Conservation (phyloP, 2,888 invertebrate genomes). For the Trypoxylon attenuatum region DNA sequence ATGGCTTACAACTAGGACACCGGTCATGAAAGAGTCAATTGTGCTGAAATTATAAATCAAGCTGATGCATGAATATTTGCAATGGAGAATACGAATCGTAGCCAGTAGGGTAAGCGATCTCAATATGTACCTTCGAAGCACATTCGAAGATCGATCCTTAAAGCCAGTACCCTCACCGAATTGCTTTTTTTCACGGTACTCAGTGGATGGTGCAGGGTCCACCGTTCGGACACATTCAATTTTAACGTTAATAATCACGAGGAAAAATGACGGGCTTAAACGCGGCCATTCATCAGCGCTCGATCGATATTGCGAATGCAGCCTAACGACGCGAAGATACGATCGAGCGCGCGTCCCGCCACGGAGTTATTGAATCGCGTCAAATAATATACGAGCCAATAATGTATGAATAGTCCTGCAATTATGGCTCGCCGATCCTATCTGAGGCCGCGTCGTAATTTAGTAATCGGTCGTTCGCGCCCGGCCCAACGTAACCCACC, state of each 20-base stretch:
- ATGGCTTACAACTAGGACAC: too few relatives aligned
- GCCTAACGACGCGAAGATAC: constrained; percentile 65
- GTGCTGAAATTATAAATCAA: too few relatives aligned
- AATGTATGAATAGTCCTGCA: constrained; percentile 69
- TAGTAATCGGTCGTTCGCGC: constrained; percentile 57
- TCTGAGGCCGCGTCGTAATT: constrained; percentile 59
- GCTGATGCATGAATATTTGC: too few relatives aligned
- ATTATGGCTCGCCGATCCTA: constrained; percentile 63
- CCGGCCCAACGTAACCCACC: constrained; percentile 10
- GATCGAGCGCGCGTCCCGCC: constrained; percentile 53
- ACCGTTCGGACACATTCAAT: constrained; percentile 65
- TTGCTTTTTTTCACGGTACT: constrained; percentile 41
- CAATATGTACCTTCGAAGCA: constrained; percentile 34
- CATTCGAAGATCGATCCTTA: constrained; percentile 46
- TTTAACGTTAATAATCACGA: constrained; percentile 65
- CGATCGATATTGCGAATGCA: constrained; percentile 68
- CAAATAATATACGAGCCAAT: constrained; percentile 72
- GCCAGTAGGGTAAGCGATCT: too few relatives aligned
- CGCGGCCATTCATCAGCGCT: constrained; percentile 64
- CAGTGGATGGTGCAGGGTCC: too few relatives aligned
- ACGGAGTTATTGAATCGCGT: constrained; percentile 69
- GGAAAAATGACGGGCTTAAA: constrained; percentile 61
- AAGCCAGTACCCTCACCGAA: background rate
- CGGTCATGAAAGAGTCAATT: too few relatives aligned
- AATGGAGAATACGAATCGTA: too few relatives aligned